Evolutionary conservation across 2,888 invertebrate genomes (phyloP).

Genomic region (Machimus atricapillus): DNA sequence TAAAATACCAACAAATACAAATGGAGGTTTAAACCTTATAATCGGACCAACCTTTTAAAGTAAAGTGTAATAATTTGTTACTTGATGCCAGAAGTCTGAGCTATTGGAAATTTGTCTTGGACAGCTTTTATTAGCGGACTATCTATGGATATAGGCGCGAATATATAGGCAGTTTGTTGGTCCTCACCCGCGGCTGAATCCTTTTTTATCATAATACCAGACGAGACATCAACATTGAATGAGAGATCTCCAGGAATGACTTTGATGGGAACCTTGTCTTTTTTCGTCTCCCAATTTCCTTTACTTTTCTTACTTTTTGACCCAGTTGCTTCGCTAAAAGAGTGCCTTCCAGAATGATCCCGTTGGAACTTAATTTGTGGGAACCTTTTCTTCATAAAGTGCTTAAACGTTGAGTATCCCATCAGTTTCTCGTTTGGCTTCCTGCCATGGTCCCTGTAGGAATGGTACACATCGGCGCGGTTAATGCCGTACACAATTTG

Average conservation of each 20-base stretch:
- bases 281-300: not conserved
- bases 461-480: slow-evolving; percentile 76
- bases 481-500: slow-evolving; percentile 66
- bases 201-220: not conserved
- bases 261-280: not conserved
- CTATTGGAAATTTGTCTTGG: not conserved
- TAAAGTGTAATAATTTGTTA: not conserved
- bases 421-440: slow-evolving; percentile 77
- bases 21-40: not conserved
- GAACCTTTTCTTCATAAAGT: slow-evolving; percentile 83
- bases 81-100: not conserved
- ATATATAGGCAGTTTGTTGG: not conserved
- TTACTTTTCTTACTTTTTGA: slow-evolving; percentile 23
- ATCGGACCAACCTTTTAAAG: not conserved
- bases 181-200: not conserved
- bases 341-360: not conserved
- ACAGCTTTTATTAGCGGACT: not conserved
- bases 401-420: slow-evolving; percentile 81
- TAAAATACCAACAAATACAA: not conserved
- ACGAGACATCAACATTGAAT: not conserved
- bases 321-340: slow-evolving; percentile 4
- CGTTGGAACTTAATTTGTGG: slow-evolving; percentile 74
- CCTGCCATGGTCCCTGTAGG: slow-evolving; percentile 74
- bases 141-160: slow-evolving; percentile 13
- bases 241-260: not conserved